These are phyloP conservation scores for Listronotus bonariensis DNA, from an alignment of 1,140 invertebrate species.

Conservation along the genomic window DNA sequence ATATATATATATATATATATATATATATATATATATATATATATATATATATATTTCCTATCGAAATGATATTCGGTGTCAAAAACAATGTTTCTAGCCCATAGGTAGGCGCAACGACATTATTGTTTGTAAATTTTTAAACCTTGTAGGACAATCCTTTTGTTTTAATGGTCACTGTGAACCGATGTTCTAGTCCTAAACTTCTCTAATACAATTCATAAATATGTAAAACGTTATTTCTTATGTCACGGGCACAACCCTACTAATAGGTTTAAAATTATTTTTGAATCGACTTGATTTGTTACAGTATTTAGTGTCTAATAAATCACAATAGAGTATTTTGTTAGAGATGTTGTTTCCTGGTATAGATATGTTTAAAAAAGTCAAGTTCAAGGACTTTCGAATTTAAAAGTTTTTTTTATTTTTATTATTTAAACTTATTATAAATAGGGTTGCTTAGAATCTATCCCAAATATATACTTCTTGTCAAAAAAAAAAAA, in stretches of 20 bases:
- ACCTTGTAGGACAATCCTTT: slow-evolving; percentile 1
- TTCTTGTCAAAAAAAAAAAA: too few species aligned
- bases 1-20: too few species aligned
- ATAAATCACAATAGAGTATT: too few species aligned
- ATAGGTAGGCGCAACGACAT: slow-evolving; percentile 8
- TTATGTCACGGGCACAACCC: slow-evolving; percentile 12
- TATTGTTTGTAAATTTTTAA: slow-evolving; percentile 18
- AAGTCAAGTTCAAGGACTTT: too few species aligned
- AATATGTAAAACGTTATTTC: slow-evolving; percentile 7
- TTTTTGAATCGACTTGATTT: not conserved
- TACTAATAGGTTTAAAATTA: slow-evolving; percentile 9
- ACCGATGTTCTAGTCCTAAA: slow-evolving; percentile 3
- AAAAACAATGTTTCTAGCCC: slow-evolving; percentile 7
- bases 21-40: too few species aligned
- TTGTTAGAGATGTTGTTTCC: too few species aligned
- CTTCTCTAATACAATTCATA: slow-evolving; percentile 12
- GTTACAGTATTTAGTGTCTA: not conserved
- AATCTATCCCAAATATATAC: too few species aligned
- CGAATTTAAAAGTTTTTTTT: too few species aligned
- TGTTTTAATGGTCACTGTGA: slow-evolving; percentile 4
- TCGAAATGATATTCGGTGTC: slow-evolving; percentile 5
- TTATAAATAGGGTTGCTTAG: too few species aligned
- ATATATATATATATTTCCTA: too few species aligned
- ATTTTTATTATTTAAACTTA: too few species aligned
- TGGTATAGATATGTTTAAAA: too few species aligned